A percentile compares a stretch with the other conserved stretches of the same genome.
phyloP scores from a whole-genome alignment of 2,888 invertebrate genomes.

The Campoplex nolae region DNA sequence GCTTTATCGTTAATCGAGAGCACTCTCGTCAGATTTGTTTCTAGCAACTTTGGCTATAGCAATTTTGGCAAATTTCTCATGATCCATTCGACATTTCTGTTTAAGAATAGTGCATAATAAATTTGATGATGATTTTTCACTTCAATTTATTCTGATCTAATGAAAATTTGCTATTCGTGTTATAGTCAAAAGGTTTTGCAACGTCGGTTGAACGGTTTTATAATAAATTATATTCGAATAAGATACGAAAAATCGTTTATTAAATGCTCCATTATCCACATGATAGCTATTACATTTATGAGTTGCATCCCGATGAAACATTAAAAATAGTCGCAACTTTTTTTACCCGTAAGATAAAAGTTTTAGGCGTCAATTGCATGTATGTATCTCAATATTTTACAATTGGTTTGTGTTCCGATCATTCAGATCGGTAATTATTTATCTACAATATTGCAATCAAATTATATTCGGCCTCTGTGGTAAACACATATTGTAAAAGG shows the following conservation, averaged over 20 bases:
- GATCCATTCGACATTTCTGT: neutral
- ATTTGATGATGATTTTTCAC: neutral
- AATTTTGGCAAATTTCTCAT: conserved; percentile 22
- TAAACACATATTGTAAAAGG: conserved; percentile 98
- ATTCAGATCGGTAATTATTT: conserved; percentile 16
- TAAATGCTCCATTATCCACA: conserved; percentile 63
- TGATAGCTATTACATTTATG: conserved; percentile 31
- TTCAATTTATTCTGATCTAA: neutral
- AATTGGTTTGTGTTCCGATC: conserved; percentile 19
- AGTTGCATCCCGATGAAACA: conserved; percentile 41
- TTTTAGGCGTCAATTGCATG: conserved; percentile 9
- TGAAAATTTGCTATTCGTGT: conserved; percentile 1
- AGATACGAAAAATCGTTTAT: conserved; percentile 61
- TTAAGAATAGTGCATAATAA: neutral
- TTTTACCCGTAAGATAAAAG: conserved; percentile 44
- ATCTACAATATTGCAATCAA: conserved; percentile 40
- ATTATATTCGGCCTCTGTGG: conserved; percentile 88
- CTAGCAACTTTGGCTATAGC: conserved; percentile 28
- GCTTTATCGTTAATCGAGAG: conserved; percentile 3
- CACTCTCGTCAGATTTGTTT: conserved; percentile 21
- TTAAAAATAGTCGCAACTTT: conserved; percentile 47
- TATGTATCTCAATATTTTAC: conserved; percentile 53
- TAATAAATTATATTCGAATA: conserved; percentile 59
- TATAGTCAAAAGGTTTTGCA: conserved; percentile 29
- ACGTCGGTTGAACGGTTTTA: conserved; percentile 43